Evolutionary conservation across 2,113 vertebrate genomes (phyloP).

Genomic region (Hippocampus mohnikei): DNA sequence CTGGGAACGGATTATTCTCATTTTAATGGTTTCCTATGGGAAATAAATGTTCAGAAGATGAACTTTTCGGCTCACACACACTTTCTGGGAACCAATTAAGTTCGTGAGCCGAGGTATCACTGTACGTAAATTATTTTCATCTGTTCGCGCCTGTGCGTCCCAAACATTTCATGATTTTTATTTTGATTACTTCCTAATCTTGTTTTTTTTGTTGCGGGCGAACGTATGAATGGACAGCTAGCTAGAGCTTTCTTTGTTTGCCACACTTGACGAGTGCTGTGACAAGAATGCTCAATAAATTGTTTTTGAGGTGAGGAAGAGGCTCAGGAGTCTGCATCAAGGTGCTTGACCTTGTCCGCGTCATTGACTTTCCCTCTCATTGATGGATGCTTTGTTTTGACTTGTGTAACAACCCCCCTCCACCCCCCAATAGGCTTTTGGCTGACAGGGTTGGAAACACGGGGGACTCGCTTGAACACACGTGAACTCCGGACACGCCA

Average conservation of each 20-base stretch:
- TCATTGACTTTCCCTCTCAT: constrained; percentile 39
- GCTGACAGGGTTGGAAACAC: constrained; percentile 46
- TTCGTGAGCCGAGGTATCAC: too few species aligned
- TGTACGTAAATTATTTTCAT: too few species aligned
- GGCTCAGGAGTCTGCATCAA: constrained; percentile 14
- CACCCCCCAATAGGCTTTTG: background rate
- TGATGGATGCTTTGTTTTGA: constrained; percentile 57
- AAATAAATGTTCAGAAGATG: too few species aligned
- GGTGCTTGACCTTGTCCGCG: constrained; percentile 33
- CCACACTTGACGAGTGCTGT: background rate
- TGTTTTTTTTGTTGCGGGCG: too few species aligned
- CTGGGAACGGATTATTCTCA: too few species aligned
- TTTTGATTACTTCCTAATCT: too few species aligned
- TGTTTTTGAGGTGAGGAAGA: constrained; percentile 19
- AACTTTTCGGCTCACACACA: too few species aligned
- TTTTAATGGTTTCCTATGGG: too few species aligned
- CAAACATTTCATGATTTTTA: too few species aligned
- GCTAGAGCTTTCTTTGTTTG: background rate
- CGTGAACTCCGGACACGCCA: constrained; percentile 9
- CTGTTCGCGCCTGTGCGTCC: too few species aligned
- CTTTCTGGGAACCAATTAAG: too few species aligned
- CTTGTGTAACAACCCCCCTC: constrained; percentile 26
- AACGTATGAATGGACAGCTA: too few species aligned
- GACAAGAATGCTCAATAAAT: background rate
- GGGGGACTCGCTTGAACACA: background rate